phyloP scores from a whole-genome alignment of 2,797 vertebrate species.

The Polyboroides typus region DNA sequence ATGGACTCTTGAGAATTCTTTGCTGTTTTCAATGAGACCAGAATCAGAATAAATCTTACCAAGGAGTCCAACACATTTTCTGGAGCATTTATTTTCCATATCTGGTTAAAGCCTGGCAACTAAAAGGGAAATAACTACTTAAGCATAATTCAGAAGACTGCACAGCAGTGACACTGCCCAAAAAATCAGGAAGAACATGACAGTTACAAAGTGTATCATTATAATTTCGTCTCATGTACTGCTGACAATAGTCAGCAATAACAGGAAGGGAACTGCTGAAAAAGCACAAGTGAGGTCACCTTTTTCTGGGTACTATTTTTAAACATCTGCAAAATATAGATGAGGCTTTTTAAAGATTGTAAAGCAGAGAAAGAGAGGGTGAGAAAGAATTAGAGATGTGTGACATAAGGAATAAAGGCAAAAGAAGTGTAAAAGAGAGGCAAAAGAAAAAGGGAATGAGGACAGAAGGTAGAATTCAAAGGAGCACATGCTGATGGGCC shows the following conservation, averaged over 20 bases:
- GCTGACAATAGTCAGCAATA: neutral
- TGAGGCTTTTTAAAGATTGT: neutral
- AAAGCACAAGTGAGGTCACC: neutral
- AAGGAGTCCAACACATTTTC: neutral
- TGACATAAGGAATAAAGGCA: neutral
- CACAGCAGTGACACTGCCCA: neutral
- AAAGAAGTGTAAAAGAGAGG: neutral
- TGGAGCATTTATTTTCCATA: neutral
- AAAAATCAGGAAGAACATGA: slow-evolving; percentile 6
- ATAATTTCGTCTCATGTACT: neutral
- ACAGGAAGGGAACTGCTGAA: slow-evolving; percentile 26
- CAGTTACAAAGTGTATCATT: neutral
- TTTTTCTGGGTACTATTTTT: neutral
- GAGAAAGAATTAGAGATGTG: neutral
- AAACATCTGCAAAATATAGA: neutral
- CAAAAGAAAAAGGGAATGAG: neutral
- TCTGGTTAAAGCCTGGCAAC: neutral
- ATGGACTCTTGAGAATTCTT: neutral
- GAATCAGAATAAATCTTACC: neutral
- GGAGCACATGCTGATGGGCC: neutral
- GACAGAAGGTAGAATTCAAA: neutral
- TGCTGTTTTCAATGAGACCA: neutral
- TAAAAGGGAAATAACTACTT: neutral
- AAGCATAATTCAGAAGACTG: neutral
- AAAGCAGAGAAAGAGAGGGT: neutral